A percentile compares a stretch with the other conserved stretches of the same genome.
Evolutionary conservation across 2,888 invertebrate species (phyloP).

Genomic region (Salticus scenicus): DNA sequence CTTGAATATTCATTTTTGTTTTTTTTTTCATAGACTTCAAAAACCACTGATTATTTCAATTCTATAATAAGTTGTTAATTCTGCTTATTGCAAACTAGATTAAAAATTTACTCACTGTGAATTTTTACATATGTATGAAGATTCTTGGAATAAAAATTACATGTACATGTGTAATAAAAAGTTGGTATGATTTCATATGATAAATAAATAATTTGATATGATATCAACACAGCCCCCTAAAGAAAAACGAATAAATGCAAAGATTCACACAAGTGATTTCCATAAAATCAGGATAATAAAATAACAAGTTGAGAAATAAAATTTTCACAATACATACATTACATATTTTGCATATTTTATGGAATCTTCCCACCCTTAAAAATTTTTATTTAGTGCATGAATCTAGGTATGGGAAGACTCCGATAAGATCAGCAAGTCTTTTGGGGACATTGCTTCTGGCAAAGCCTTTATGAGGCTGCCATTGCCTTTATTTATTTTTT

Average conservation of each 20-base stretch:
- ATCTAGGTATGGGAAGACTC: slow-evolving; percentile 68
- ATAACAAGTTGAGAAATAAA: slow-evolving; percentile 22
- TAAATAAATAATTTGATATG: slow-evolving; percentile 12
- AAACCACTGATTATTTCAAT: too few relatives aligned
- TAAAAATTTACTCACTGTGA: too few relatives aligned
- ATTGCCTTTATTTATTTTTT: slow-evolving; percentile 23
- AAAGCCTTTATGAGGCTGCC: background rate
- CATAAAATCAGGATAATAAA: slow-evolving; percentile 11
- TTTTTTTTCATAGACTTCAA: too few relatives aligned
- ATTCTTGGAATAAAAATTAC: too few relatives aligned
- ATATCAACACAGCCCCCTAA: slow-evolving; percentile 14
- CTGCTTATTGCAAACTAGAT: too few relatives aligned
- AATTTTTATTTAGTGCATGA: slow-evolving; percentile 37
- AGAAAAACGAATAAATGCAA: background rate
- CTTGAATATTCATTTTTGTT: too few relatives aligned
- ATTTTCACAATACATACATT: slow-evolving; percentile 38
- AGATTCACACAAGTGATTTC: background rate
- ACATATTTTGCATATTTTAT: slow-evolving; percentile 44
- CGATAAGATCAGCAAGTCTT: slow-evolving; percentile 29
- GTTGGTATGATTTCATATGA: too few relatives aligned
- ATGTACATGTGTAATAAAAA: too few relatives aligned
- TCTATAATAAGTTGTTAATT: too few relatives aligned
- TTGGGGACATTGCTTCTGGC: slow-evolving; percentile 36
- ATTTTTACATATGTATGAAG: too few relatives aligned
- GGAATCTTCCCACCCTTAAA: slow-evolving; percentile 67